Base-by-base conservation (phyloP, 1,140 invertebrate species). In the Zaprionus davidi region DNA sequence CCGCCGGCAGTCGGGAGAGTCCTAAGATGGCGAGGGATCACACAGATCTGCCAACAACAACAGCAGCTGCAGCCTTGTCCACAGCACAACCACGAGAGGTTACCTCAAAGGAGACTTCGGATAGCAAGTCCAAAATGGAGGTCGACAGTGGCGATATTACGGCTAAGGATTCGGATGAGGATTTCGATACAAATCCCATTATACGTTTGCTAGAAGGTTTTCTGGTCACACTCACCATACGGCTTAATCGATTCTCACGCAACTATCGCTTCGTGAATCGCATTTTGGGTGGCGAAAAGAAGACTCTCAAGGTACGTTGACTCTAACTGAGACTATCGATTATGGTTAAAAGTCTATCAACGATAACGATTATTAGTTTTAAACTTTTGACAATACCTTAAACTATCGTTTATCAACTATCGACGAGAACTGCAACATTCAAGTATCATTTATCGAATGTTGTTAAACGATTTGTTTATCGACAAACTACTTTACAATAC, bases 191-290 rank as follows among this genome's bases (percentile, higher is more conserved):
- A 9, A 92, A 92, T 80, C 91, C 91, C 12, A 92, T 92, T 13
- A 82, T 92, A 66, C 70, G 91, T 13, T 59, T 92, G 51, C 73
- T 92, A 12, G 96, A 81, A 71, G 98, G 98, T 81, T 93, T 96
- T 12, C 95, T 99, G 88, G 96, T 98, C 15, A 97, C 97, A n/a
- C 88, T 97, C n/a, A 99, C 98, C 5, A 95, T 94, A 57, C 95
- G 96, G 71, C 93, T 99, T 38, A 98, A 99, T 94, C 94, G 94
- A 74, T 96, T 98, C 72, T 99, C 98, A 0, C 94, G 96, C 34
- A 98, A 99, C 93, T 99, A 99, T 93, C 95, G 98, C 81, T 98
- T 98, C 91, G 97, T 99, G 0, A 96, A 98, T 7, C 95, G 95
- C 56, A 95, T 96, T 17, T 93, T 97, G 26, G 94, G 95, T 0